Percentiles rank a stretch among this genome's conserved stretches.
phyloP scores from a whole-genome alignment of 2,113 vertebrate species.

The Hippoglossus stenolepis region DNA sequence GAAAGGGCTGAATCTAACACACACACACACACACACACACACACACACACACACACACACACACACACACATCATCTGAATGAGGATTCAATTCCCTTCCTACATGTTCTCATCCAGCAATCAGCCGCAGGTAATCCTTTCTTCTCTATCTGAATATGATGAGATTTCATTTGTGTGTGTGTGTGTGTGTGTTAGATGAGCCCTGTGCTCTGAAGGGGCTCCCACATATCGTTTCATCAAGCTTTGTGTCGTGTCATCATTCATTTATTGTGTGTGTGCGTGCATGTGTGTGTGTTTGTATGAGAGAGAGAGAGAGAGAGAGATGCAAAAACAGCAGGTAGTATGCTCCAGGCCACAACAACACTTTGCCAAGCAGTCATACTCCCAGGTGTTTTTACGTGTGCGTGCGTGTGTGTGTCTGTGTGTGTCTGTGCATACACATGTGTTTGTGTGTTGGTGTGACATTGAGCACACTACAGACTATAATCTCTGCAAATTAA shows the following conservation, averaged over 20 bases:
- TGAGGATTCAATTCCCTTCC: constrained; percentile 73
- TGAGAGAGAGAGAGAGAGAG: neutral
- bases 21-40: no score
- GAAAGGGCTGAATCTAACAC: constrained; percentile 5
- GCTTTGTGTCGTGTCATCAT: constrained; percentile 69
- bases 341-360: constrained; percentile 65
- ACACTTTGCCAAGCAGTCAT: constrained; percentile 58
- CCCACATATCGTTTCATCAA: constrained; percentile 71
- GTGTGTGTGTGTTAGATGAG: constrained; percentile 48
- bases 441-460: constrained; percentile 13
- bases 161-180: constrained; percentile 70
- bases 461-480: constrained; percentile 50
- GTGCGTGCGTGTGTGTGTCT: constrained; percentile 23
- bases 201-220: constrained; percentile 53
- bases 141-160: constrained; percentile 77
- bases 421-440: no score
- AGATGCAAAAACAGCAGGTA: constrained; percentile 63
- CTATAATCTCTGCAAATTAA: constrained; percentile 83
- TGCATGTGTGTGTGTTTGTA: constrained; percentile 31
- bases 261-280: constrained; percentile 44
- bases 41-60: constrained; percentile 2
- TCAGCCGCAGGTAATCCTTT: constrained; percentile 78
- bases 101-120: constrained; percentile 77
- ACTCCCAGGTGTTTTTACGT: constrained; percentile 55
- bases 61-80: constrained; percentile 44